phyloP scores from a whole-genome alignment of 2,113 vertebrate species.

The Leucopsar rothschildi region DNA sequence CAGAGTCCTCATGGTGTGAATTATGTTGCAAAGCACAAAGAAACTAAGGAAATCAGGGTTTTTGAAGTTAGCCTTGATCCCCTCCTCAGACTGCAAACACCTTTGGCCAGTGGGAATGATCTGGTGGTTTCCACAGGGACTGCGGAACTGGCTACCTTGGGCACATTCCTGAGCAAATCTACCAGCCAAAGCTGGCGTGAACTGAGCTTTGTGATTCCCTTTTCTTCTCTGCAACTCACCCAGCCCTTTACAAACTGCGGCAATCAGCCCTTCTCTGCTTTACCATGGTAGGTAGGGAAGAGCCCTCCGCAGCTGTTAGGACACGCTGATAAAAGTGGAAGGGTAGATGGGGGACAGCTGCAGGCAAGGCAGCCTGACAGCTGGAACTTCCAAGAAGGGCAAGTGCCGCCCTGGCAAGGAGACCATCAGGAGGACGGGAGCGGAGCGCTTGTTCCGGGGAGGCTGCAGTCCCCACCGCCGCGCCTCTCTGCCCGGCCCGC shows the following conservation, averaged over 20 bases:
- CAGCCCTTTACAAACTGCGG: background rate
- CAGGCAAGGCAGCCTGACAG: background rate
- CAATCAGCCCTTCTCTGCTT: background rate
- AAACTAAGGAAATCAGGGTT: background rate
- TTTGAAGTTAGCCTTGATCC: background rate
- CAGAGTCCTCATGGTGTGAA: background rate
- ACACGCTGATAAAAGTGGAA: accelerated
- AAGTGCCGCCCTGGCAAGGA: background rate
- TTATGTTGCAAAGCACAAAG: background rate
- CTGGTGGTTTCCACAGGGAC: accelerated
- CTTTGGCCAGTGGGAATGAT: accelerated
- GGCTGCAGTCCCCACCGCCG: accelerated
- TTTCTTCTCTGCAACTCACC: background rate
- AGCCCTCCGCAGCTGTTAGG: background rate
- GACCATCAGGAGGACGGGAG: background rate
- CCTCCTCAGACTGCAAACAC: accelerated
- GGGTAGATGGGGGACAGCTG: background rate
- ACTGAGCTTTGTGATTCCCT: background rate
- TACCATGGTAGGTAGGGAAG: accelerated
- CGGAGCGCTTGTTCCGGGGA: accelerated
- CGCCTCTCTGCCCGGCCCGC: accelerated
- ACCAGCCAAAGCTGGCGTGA: accelerated
- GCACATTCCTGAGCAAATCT: accelerated
- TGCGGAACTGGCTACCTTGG: accelerated
- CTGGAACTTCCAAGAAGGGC: background rate